Evolutionary conservation across 2,113 vertebrate genomes (phyloP).

Genomic region (Ophthalmolycus amberensis): DNA sequence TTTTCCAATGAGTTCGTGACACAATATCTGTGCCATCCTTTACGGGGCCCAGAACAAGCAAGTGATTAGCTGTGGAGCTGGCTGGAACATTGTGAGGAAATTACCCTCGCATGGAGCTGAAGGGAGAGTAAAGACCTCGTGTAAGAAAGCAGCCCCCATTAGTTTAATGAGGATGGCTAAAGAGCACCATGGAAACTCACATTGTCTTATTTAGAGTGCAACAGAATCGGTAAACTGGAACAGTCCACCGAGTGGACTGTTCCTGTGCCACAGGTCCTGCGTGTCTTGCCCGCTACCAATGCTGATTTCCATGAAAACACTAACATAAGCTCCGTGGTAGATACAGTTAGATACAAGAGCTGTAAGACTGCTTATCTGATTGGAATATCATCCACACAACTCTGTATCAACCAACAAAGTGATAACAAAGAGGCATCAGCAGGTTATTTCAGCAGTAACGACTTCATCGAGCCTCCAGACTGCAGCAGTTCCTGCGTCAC

Average conservation of each 20-base stretch:
- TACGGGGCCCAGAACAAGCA: background rate
- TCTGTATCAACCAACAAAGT: background rate
- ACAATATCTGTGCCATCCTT: constrained; percentile 32
- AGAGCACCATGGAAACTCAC: constrained; percentile 28
- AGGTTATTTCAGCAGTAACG: constrained; percentile 37
- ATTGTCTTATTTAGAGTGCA: constrained; percentile 27
- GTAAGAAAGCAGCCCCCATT: constrained; percentile 27
- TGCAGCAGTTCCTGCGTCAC: constrained; percentile 1
- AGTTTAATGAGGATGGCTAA: constrained; percentile 40
- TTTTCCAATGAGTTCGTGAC: constrained; percentile 27
- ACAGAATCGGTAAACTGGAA: constrained; percentile 34
- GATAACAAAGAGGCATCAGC: constrained; percentile 22
- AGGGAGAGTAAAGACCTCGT: constrained; percentile 4
- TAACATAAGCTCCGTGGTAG: constrained; percentile 6
- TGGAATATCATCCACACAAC: constrained; percentile 7
- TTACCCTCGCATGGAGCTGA: background rate
- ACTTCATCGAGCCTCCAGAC: constrained; percentile 8
- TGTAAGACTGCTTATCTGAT: constrained; percentile 27
- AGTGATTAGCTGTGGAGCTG: constrained; percentile 26
- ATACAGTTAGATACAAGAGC: constrained; percentile 1
- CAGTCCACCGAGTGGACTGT: constrained; percentile 17
- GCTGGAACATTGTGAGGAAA: constrained; percentile 19
- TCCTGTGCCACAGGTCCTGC: constrained; percentile 22
- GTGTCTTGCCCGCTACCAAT: constrained; percentile 3
- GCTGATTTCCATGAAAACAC: constrained; percentile 31